These are phyloP conservation scores for Sus scrofa DNA, from an alignment of 2,113 vertebrate species.

Conservation along the genomic window DNA sequence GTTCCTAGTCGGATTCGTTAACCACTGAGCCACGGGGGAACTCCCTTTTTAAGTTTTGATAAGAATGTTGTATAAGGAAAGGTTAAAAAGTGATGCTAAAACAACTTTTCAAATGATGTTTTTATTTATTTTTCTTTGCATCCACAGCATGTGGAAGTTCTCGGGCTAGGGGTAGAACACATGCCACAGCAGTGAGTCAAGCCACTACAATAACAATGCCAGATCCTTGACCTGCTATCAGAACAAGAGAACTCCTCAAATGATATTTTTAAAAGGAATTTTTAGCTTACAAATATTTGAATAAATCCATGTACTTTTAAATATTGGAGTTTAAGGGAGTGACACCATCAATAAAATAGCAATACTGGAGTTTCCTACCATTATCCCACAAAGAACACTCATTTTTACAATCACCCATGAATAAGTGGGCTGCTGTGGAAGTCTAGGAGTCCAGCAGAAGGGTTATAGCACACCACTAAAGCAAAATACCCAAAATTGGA, in stretches of 20 bases:
- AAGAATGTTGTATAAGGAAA: neutral
- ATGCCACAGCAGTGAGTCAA: too few relatives aligned
- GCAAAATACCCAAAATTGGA: neutral
- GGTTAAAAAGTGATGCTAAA: neutral
- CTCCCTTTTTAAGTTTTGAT: neutral
- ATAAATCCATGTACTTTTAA: neutral
- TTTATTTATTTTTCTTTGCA: too few relatives aligned
- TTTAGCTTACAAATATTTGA: neutral
- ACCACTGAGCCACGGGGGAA: too few relatives aligned
- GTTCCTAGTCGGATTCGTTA: too few relatives aligned
- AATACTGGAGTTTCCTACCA: neutral
- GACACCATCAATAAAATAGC: neutral
- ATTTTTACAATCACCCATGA: neutral
- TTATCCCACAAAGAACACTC: neutral
- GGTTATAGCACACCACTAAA: accelerated
- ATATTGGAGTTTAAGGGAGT: neutral
- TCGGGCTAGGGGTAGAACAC: too few relatives aligned
- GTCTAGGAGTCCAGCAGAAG: neutral
- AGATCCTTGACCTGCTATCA: too few relatives aligned
- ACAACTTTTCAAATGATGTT: neutral
- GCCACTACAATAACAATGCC: too few relatives aligned
- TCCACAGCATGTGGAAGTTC: too few relatives aligned
- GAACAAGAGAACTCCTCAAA: neutral
- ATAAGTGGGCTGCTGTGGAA: neutral
- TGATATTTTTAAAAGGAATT: neutral